Conservation (phyloP, 2,113 vertebrate genomes). For the Malurus melanocephalus region DNA sequence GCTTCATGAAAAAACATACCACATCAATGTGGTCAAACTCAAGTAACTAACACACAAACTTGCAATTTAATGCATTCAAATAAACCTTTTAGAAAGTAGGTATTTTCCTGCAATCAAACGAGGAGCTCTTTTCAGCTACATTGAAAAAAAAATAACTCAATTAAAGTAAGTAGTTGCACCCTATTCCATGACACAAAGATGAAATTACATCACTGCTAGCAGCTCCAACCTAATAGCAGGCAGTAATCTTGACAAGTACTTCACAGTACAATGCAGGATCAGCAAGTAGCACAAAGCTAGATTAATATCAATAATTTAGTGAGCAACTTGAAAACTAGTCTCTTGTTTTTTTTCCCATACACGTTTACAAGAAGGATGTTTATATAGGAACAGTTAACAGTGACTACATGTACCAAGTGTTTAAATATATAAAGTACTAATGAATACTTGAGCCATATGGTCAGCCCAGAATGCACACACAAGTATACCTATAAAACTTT, state of each 20-base stretch:
- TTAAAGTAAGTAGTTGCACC: constrained; percentile 48
- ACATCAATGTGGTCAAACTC: background rate
- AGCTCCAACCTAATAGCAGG: background rate
- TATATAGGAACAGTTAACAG: background rate
- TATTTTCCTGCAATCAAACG: background rate
- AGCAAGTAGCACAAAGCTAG: constrained; percentile 34
- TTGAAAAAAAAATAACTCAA: background rate
- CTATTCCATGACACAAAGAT: background rate
- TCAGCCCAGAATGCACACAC: background rate
- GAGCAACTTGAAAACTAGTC: background rate
- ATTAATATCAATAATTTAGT: constrained; percentile 50
- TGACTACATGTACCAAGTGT: background rate
- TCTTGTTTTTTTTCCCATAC: background rate
- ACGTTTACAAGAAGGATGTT: background rate
- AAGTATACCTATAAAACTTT: background rate
- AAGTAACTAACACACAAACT: background rate
- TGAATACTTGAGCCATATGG: background rate
- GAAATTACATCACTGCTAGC: constrained; percentile 48
- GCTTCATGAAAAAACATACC: background rate
- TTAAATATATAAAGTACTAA: constrained; percentile 6
- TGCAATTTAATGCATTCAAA: background rate
- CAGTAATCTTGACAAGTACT: background rate
- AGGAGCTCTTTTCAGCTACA: background rate
- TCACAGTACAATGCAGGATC: background rate
- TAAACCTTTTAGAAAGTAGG: background rate